Conservation (phyloP, 2,113 vertebrate genomes). For the Silurus glanis region DNA sequence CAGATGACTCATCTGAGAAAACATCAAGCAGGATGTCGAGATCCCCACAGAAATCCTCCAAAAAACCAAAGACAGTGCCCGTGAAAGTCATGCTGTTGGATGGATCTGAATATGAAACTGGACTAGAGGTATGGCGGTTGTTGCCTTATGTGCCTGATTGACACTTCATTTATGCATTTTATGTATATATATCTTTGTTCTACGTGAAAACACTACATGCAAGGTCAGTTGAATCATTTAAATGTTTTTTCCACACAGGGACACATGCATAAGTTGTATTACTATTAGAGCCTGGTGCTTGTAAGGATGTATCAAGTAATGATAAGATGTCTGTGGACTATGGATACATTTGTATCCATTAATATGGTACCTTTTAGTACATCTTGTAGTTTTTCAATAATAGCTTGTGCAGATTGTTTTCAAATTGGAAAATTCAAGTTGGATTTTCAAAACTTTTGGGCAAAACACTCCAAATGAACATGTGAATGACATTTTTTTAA, state of each 20-base stretch:
- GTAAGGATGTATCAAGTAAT: not conserved
- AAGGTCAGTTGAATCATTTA: not conserved
- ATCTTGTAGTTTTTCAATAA: not conserved
- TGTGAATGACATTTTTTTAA: not conserved
- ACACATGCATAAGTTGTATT: not conserved
- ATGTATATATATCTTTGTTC: not conserved
- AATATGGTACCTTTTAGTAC: not conserved
- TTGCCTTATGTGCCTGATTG: not conserved
- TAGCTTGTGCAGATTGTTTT: no score
- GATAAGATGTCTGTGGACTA: not conserved
- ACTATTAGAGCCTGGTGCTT: not conserved
- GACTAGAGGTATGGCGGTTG: conserved; percentile 82
- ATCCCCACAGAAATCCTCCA: conserved; percentile 89
- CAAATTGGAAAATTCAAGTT: no score
- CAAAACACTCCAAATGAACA: not conserved
- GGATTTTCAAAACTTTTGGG: no score
- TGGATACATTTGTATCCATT: not conserved
- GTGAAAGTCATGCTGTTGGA: conserved; percentile 92
- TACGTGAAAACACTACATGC: not conserved
- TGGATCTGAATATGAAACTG: conserved; percentile 86
- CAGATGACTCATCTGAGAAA: conserved; percentile 89
- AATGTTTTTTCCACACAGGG: not conserved
- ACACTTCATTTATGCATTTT: not conserved
- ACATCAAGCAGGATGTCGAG: conserved; percentile 95
- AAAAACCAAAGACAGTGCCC: conserved; percentile 86